Base-by-base conservation (phyloP, 2,113 vertebrate genomes). In the Pithys albifrons region DNA sequence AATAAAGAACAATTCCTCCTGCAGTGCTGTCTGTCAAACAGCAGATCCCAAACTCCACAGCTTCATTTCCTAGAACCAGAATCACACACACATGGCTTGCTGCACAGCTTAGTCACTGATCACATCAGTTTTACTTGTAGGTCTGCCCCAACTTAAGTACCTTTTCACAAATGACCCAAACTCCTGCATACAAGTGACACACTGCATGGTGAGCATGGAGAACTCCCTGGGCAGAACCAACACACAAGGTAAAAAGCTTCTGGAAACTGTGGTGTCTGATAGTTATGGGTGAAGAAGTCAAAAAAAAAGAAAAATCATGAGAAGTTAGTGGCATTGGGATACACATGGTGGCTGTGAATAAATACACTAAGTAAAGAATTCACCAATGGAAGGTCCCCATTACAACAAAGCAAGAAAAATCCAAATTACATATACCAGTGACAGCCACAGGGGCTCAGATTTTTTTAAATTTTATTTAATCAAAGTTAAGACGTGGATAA, bases 401-500 rank as follows among this genome's bases (percentile, higher is more conserved):
- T 8, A 57, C 92, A 96, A 94, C 17, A 89, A 92, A 83, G 59
- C 49, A 77, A 73, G 66, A 81, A 31, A 88, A 88, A 91, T 49
- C 31, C 52, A 80, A 70, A 18, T 61, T 61, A 96, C 10, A 61
- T 51, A 94, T 74, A 67, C 76, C 86, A 94, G 91, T 78, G 48
- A 96, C 69, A 71, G 76, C 83, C 92, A 79, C 76, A 39, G 65
- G 77, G 88, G 91, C 92, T 89, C 33, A 0, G 12, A 73, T 93
- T 92, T 96, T 97, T 43, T 86, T 59, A 19, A 69, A 94, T 97
- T 98, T 98, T 98, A 98, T 98, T 98, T 98, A 98, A 98, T 98
- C 98, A 98, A 98, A 98, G 97, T 97, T 98, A 97, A 98, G 97
- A 98, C 95, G 83, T 98, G 98, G 88, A 98, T 98, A 98, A 98